Evolutionary conservation across 64 coral and sea anemone species (phyloP).

Genomic region (Acropora tenuis): DNA sequence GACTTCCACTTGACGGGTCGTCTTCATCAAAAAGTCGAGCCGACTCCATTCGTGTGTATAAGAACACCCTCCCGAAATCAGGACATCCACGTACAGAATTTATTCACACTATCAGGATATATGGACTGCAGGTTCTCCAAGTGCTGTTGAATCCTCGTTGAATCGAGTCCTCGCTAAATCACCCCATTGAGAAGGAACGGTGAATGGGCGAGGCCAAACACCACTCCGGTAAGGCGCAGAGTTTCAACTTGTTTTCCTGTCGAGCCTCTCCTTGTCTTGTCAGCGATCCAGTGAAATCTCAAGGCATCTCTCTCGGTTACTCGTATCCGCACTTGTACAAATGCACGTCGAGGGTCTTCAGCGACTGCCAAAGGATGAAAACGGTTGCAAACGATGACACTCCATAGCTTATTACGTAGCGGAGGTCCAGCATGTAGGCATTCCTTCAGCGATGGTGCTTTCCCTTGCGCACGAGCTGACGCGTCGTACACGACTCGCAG

Average conservation of each 20-base stretch:
- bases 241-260: constrained; percentile 27
- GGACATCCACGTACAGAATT: constrained; percentile 53
- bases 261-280: background rate
- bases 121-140: constrained; percentile 3
- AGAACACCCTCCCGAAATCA: constrained; percentile 15
- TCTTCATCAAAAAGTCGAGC: too few species aligned
- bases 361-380: constrained; percentile 62
- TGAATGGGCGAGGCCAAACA: background rate
- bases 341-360: constrained; percentile 51
- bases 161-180: background rate
- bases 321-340: constrained; percentile 53
- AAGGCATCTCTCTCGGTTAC: constrained; percentile 50
- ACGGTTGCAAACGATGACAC: constrained; percentile 49
- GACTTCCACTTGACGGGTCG: too few species aligned
- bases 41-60: too few species aligned
- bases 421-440: constrained; percentile 51
- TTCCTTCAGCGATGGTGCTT: constrained; percentile 50
- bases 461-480: constrained; percentile 8
- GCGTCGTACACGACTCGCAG: background rate
- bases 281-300: constrained; percentile 63
- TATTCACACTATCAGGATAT: constrained; percentile 11
- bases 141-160: constrained; percentile 12
- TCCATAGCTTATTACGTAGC: constrained; percentile 56
- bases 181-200: constrained; percentile 52
- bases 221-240: constrained; percentile 20